Conservation (phyloP, 2,113 vertebrate species). For the Gnathonemus longibarbis region DNA sequence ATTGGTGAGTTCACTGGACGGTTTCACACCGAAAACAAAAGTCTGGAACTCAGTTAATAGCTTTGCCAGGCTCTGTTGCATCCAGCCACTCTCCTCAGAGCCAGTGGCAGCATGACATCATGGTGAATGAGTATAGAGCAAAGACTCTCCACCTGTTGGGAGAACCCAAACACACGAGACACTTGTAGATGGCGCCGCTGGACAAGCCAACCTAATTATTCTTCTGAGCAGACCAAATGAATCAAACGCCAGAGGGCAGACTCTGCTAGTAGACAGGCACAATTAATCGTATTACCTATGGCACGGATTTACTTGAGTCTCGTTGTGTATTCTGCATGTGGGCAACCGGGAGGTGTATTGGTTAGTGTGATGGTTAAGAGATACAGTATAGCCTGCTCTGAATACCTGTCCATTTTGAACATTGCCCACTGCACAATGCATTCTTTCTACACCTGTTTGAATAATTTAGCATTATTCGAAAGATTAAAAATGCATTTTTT, state of each 20-base stretch:
- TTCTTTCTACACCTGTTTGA: background rate
- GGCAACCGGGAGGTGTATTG: background rate
- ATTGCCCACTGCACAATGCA: background rate
- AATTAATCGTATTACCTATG: background rate
- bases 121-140: conserved; percentile 17
- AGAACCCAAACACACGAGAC: conserved; percentile 17
- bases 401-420: background rate
- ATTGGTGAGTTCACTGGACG: background rate
- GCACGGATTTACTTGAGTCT: background rate
- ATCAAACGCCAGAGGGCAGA: background rate
- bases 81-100: conserved; percentile 18
- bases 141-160: conserved; percentile 18
- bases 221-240: conserved; percentile 16
- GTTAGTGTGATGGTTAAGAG: background rate
- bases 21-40: conserved; percentile 25
- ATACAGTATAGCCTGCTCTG: background rate
- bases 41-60: conserved; percentile 17
- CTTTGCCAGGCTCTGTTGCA: conserved; percentile 18
- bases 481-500: background rate
- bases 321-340: background rate
- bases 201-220: conserved; percentile 30
- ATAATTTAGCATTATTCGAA: background rate
- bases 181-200: background rate
- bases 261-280: conserved; percentile 13
- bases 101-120: conserved; percentile 4